Conservation (phyloP, 2,797 vertebrate species). For the Phyllotis vaccarum region DNA sequence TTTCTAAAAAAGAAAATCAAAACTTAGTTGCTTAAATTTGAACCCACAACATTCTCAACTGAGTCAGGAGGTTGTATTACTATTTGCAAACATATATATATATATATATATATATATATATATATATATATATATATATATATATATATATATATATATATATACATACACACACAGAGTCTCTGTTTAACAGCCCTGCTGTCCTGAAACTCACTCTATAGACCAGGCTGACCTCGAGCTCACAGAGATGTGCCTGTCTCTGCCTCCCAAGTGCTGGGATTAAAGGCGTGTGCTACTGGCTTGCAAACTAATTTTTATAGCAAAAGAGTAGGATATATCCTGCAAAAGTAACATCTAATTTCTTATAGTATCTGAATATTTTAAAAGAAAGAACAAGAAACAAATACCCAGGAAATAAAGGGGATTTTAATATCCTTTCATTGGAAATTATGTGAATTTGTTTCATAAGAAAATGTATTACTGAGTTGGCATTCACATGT, state of each 20-base stretch:
- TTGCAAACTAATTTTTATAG: slow-evolving; percentile 28
- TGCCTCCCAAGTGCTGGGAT: too few species aligned
- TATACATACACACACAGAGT: too few species aligned
- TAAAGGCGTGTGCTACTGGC: too few species aligned
- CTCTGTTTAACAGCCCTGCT: too few species aligned
- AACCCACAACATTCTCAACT: slow-evolving; percentile 50
- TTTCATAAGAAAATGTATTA: slow-evolving; percentile 15
- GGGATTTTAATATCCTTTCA: slow-evolving; percentile 40
- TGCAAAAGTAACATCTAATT: slow-evolving; percentile 39
- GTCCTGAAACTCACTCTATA: too few species aligned
- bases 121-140: too few species aligned
- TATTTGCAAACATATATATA: slow-evolving; percentile 9
- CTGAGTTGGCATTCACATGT: slow-evolving; percentile 37
- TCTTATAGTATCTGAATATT: slow-evolving; percentile 29
- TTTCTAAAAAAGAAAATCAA: slow-evolving; percentile 84
- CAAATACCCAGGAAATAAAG: slow-evolving; percentile 29
- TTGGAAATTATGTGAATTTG: slow-evolving; percentile 23
- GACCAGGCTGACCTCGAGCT: too few species aligned
- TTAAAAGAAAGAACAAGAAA: slow-evolving; percentile 44
- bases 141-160: too few species aligned
- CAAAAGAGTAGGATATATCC: slow-evolving; percentile 9
- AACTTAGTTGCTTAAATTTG: slow-evolving; percentile 28
- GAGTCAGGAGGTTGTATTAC: slow-evolving; percentile 10
- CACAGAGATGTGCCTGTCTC: too few species aligned
- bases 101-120: too few species aligned